Percentiles rank a stretch among this genome's conserved stretches.
Evolutionary conservation across 2,888 invertebrate species (phyloP).

Genomic region (Myopa testacea): DNA sequence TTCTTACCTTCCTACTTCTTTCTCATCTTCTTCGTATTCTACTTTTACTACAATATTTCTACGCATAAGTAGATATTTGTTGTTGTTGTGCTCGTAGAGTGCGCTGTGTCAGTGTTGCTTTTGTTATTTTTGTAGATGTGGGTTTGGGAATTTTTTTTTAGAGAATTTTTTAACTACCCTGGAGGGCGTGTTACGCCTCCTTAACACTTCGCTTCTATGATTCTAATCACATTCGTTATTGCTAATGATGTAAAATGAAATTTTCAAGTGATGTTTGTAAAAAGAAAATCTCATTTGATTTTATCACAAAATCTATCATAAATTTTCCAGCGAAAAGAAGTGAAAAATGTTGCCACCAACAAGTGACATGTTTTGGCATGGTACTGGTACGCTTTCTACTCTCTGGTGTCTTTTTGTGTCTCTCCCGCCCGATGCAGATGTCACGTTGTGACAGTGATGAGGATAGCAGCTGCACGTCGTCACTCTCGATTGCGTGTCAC

Average conservation of each 20-base stretch:
- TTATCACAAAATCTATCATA: not conserved
- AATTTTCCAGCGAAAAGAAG: not conserved
- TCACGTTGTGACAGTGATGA: constrained; percentile 12
- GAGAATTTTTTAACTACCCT: too few species aligned
- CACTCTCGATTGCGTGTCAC: constrained; percentile 26
- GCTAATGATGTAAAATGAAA: not conserved
- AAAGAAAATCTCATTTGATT: not conserved
- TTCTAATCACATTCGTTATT: not conserved
- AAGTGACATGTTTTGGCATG: not conserved
- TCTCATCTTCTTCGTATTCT: too few species aligned
- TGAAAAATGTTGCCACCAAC: not conserved
- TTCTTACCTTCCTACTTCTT: too few species aligned
- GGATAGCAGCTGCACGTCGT: constrained; percentile 35
- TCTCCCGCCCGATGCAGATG: not conserved
- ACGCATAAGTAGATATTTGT: too few species aligned
- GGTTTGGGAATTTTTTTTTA: too few species aligned
- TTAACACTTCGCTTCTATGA: too few species aligned
- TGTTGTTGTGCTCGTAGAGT: too few species aligned
- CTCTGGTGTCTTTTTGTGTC: too few species aligned
- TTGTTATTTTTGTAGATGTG: too few species aligned
- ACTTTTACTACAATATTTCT: too few species aligned
- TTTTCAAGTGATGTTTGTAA: not conserved
- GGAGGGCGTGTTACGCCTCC: too few species aligned
- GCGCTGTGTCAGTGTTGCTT: too few species aligned
- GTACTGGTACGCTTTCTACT: not conserved